Base-by-base conservation (phyloP, 2,797 vertebrate genomes). In the Amniataba percoides region DNA sequence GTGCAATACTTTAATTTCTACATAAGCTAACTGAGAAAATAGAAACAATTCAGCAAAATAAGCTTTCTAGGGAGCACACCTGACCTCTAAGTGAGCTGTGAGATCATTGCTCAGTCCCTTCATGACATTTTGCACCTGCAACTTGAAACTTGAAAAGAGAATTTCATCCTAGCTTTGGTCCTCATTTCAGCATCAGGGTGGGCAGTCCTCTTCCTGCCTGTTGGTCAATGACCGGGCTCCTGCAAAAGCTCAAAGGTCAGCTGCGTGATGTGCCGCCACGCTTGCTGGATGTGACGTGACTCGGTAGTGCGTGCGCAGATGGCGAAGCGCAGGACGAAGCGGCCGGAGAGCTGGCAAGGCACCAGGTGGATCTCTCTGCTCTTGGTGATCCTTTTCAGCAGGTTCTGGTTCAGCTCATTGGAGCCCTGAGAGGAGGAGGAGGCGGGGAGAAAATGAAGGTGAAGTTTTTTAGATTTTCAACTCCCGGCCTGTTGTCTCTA, bases 301-400 rank as follows among this genome's bases (percentile, higher is more conserved):
- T 97, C 96, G 3, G 95, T 95, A 0, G 71, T 82, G 58, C 95
- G 94, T 15, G 96, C 91, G 14, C 98, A 98, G 83, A 99, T 40
- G 51, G 96, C 97, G 2, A 99, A 96, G 2, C 98, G 97, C 52
- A 99, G 93, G 81, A 98, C 96, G 31, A 98, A 97, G 74, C 76
- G 89, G 46, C 92, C 96, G 3, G 93, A 92, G 78, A 99, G 95
- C 86, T 95, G 93, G 69, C 97, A 98, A 0, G 98, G 97, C 8
- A 99, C 97, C 85, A 99, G 89, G 88, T 99, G 97, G 88, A 99
- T 98, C 92, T 95, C 96, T 82, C 89, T 95, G 88, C 87, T 82
- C 0, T 85, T 75, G 39, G 95, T 97, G 88, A 99, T 97, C 76
- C 72, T 95, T 86, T 97, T 95, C 79, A 99, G 95, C 82, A 99